phyloP scores from a whole-genome alignment of 2,888 invertebrate species.

The Crepidodera aurea region DNA sequence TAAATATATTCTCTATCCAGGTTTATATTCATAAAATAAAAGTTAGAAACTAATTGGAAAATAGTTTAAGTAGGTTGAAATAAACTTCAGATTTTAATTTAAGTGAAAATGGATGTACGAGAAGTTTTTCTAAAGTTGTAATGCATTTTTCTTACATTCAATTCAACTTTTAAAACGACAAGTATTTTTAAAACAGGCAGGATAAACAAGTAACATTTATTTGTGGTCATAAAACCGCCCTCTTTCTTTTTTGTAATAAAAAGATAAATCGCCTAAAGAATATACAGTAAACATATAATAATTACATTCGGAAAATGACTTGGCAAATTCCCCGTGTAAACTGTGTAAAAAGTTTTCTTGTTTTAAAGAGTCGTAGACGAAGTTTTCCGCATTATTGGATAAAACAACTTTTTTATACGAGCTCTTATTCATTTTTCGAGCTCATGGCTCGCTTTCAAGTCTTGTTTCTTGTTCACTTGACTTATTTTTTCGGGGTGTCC shows the following conservation, averaged over 20 bases:
- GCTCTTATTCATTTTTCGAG: not conserved
- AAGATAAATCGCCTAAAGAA: not conserved
- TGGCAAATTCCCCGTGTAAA: not conserved
- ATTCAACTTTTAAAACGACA: too few relatives aligned
- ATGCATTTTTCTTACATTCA: too few relatives aligned
- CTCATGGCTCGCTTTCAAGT: not conserved
- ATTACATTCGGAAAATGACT: not conserved
- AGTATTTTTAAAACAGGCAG: too few relatives aligned
- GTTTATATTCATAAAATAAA: too few relatives aligned
- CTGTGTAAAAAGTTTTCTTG: not conserved
- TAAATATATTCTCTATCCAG: too few relatives aligned
- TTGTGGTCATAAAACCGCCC: not conserved
- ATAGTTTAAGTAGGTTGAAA: too few relatives aligned
- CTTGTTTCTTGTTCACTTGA: conserved; percentile 1
- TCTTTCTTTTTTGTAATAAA: not conserved
- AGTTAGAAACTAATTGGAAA: too few relatives aligned
- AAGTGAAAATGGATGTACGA: too few relatives aligned
- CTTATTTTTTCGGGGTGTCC: not conserved
- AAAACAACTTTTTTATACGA: conserved; percentile 1
- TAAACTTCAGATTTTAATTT: too few relatives aligned
- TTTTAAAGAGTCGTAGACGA: not conserved
- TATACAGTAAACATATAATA: conserved; percentile 3
- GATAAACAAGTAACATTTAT: too few relatives aligned
- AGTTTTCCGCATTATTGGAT: conserved; percentile 1
- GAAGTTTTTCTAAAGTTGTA: too few relatives aligned